Evolutionary conservation across 2,113 vertebrate genomes (phyloP), one percentile per base, ranked within the genome.

Genomic region (Equus przewalskii): DNA sequence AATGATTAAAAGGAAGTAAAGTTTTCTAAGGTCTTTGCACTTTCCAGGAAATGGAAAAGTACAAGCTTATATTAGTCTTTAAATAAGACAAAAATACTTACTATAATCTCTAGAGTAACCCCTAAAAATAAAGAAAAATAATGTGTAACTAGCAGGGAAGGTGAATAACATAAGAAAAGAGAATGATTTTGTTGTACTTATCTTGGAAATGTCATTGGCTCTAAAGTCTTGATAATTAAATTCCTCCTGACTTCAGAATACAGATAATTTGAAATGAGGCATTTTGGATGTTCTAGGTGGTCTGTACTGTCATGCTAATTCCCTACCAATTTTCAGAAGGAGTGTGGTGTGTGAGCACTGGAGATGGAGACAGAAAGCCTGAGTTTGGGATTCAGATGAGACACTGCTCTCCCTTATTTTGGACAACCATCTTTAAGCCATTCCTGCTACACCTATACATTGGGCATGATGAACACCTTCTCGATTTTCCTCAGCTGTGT

Each of bases 221-320:
- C 94, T 88, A 62, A 82, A 92, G 73, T 85, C 95, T 75, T 73
- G 36, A 26, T 72, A 67, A 76, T 56, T 94, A 62, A 92, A 90
- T 94, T 95, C 93, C 58, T 95, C 78, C 65, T 89, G 36, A 78
- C 51, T 97, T 98, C 80, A 98, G 92, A 98, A 88, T 28, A 69
- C 18, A 92, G 36, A 75, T 70, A 8, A 88, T 82, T 85, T 91
- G 22, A 76, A 93, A 78, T 46, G 15, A 82, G 28, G 22, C 60
- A 46, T 36, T 80, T 76, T 94, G 79, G 21, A 62, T 73, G 70
- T 15, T 60, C 36, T 44, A 26, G 51, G 5, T 28, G 46, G 41
- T n/a, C 54, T 60, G 76, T 82, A 12, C 69, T n/a, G 56, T 76
- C 19, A 7, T 87, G 28, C 75, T 64, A 67, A 89, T 6, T 80